phyloP scores from a whole-genome alignment of 2,888 invertebrate species.

The Leistus spinibarbis region DNA sequence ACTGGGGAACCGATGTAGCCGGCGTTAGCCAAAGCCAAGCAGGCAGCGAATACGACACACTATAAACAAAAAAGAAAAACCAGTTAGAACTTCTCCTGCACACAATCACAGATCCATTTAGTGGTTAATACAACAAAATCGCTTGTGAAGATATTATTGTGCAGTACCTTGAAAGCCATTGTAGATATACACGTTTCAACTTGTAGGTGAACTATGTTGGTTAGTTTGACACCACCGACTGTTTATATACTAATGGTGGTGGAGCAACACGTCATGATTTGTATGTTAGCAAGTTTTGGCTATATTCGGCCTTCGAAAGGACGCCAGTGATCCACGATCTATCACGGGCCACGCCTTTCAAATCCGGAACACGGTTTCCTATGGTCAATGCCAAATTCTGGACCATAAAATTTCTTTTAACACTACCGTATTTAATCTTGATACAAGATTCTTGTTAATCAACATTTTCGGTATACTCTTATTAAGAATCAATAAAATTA shows the following conservation, averaged over 20 bases:
- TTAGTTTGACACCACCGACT: background rate
- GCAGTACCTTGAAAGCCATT: constrained; percentile 61
- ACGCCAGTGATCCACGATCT: background rate
- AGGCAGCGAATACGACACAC: constrained; percentile 41
- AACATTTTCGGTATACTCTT: background rate
- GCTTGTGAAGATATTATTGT: background rate
- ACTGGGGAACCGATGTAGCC: constrained; percentile 43
- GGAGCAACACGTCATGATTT: background rate
- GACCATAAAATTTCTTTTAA: background rate
- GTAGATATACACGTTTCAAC: constrained; percentile 41
- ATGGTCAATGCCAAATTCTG: constrained; percentile 9
- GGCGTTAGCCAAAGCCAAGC: constrained; percentile 42
- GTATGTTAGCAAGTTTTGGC: background rate
- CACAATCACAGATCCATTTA: background rate
- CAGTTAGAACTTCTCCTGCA: background rate
- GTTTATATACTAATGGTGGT: constrained; percentile 1
- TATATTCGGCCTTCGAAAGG: background rate
- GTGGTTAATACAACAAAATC: background rate
- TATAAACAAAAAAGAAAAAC: constrained; percentile 21
- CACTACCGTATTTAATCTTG: background rate
- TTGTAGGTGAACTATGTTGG: constrained; percentile 1
- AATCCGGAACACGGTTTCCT: background rate
- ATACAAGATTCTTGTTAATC: background rate
- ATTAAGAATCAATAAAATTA: background rate
- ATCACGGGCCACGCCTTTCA: background rate